Evolutionary conservation across 2,888 invertebrate species (phyloP).

Genomic region (Drosophila algonquin): DNA sequence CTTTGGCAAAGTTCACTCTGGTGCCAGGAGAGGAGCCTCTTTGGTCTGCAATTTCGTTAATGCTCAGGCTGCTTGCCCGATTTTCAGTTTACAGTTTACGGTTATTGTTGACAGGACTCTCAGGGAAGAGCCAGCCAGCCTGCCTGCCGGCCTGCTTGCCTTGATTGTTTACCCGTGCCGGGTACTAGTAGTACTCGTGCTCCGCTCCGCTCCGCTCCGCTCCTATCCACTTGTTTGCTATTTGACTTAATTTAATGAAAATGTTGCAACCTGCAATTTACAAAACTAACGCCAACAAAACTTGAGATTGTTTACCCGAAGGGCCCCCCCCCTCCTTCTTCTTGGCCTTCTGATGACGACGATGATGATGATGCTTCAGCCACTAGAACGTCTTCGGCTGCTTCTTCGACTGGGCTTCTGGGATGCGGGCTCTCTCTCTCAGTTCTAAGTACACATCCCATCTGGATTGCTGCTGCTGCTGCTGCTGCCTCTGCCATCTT

Average conservation of each 20-base stretch:
- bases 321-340: slow-evolving; percentile 10
- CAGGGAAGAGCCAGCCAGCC: slow-evolving; percentile 21
- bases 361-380: slow-evolving; percentile 4
- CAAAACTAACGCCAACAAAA: slow-evolving; percentile 66
- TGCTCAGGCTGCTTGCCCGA: slow-evolving; percentile 41
- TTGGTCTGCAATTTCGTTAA: slow-evolving; percentile 51
- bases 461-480: slow-evolving; percentile 41
- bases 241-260: slow-evolving; percentile 80
- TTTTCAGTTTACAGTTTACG: slow-evolving; percentile 38
- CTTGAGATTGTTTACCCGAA: slow-evolving; percentile 66
- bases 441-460: slow-evolving; percentile 67
- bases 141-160: neutral
- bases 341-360: slow-evolving; percentile 2
- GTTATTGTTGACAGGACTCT: slow-evolving; percentile 56
- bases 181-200: neutral
- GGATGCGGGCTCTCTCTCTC: slow-evolving; percentile 57
- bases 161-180: slow-evolving; percentile 53
- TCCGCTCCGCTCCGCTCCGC: slow-evolving; percentile 8
- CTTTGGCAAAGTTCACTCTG: neutral
- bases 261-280: slow-evolving; percentile 79
- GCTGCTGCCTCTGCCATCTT: slow-evolving; percentile 30
- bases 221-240: slow-evolving; percentile 58
- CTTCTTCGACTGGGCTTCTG: slow-evolving; percentile 6
- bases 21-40: neutral
- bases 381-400: slow-evolving; percentile 28